Conservation (phyloP, 2,888 invertebrate genomes). For the Sabatieria punctata region DNA sequence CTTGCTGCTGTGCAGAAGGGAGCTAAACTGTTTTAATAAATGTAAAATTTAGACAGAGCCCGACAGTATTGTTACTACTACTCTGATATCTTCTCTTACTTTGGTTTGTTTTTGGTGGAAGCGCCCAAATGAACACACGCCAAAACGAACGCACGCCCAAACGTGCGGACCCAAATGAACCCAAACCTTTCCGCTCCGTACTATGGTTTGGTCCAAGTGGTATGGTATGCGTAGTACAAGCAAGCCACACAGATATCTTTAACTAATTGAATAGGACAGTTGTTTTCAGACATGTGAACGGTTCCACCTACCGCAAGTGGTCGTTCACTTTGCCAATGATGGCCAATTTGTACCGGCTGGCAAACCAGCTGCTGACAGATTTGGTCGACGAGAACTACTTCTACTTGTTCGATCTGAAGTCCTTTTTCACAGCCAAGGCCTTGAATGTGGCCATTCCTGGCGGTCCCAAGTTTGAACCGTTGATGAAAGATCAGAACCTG, state of each 20-base stretch:
- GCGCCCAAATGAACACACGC: no score
- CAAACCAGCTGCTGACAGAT: conserved; percentile 91
- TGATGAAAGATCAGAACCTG: conserved; percentile 90
- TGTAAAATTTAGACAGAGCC: no score
- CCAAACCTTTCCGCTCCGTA: background rate
- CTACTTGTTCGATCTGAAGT: conserved; percentile 95
- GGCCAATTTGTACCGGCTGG: conserved; percentile 89
- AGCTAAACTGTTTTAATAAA: no score
- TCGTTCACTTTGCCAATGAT: conserved; percentile 85
- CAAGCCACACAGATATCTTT: background rate
- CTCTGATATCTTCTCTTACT: no score
- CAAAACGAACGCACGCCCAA: no score
- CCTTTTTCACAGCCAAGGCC: conserved; percentile 98
- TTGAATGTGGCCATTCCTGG: conserved; percentile 98
- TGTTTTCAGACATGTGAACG: conserved; percentile 60
- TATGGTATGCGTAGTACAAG: background rate
- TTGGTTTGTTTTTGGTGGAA: no score
- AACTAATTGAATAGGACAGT: background rate
- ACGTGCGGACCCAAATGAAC: no score
- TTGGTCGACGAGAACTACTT: conserved; percentile 96
- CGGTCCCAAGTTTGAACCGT: conserved; percentile 96
- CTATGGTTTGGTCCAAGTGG: background rate
- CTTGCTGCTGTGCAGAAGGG: no score
- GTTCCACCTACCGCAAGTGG: conserved; percentile 91
- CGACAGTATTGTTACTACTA: no score